Evolutionary conservation across 2,113 vertebrate species (phyloP), one percentile per base, ranked within the genome.

Genomic region (Ivindomyrus marchei): DNA sequence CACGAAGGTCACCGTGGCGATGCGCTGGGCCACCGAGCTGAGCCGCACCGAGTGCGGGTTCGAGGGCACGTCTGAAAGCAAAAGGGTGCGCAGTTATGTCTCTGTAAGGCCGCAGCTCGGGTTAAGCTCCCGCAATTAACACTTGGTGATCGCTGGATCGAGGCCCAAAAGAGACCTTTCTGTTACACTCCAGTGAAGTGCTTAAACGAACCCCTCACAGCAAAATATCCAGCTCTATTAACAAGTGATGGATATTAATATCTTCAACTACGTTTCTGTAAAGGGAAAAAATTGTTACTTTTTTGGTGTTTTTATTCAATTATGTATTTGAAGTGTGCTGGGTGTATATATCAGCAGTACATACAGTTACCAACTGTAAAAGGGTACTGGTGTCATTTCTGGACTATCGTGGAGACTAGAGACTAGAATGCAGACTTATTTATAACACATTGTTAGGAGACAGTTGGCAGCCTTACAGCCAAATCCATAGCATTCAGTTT

Each of bases 31-130:
- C 89, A 99, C 92, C 9, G 98, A 98, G 85, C 97, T 95, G 88
- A 98, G 94, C 56, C 96, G 97, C 19, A 99, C 96, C 1, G 97
- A 98, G 13, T 97, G 97, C 0, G 98, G 98, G 93, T 96, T 99
- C 1, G 98, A 99, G 21, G 98, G 98, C 0, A 99, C 98, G 56
- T 98, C 98, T 99, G 90, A 1, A 90, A 94, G 39, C n/a, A 53
- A 52, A 85, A 62, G 39, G 39, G 89, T 0, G 92, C 88, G 45
- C 0, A 90, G 27, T 39, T 15, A 58, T 45, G 90, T 27, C 7
- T 56, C 47, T 42, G 36, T 10, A 19, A 27, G 66, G 42, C 13
- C 24, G 27, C 10, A 45, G 45, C 3, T 47, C 7, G 10, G 88
- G 46, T 24, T 36, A 9, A 17, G 19, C 3, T 42, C n/a, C 39